Percentiles rank a stretch among this genome's conserved stretches.
Conservation (phyloP, 2,888 invertebrate species). For the Odontocolon sp. region DNA sequence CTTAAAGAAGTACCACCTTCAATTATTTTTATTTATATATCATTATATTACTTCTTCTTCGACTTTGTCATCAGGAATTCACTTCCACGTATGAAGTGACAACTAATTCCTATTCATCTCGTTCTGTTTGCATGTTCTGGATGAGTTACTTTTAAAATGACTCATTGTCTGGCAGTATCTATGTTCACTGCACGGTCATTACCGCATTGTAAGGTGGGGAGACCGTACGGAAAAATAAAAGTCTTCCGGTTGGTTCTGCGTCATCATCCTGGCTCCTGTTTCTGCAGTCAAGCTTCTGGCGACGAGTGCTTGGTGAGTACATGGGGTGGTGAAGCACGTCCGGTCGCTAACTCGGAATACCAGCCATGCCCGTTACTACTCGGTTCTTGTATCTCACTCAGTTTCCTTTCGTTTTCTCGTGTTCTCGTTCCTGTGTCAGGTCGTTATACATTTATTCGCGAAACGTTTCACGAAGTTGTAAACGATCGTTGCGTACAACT, state of each 20-base stretch:
- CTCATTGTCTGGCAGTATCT: conserved; percentile 25
- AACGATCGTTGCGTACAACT: conserved; percentile 30
- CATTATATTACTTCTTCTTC: no score
- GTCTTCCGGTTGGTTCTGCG: conserved; percentile 17
- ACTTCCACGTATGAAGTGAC: neutral
- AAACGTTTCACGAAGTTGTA: conserved; percentile 39
- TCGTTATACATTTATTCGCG: conserved; percentile 46
- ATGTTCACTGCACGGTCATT: conserved; percentile 35
- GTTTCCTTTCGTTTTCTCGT: conserved; percentile 1
- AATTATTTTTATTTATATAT: no score
- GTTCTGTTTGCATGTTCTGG: conserved; percentile 18
- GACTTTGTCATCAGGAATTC: no score
- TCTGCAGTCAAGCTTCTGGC: conserved; percentile 3
- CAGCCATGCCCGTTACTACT: conserved; percentile 43
- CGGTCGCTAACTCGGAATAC: conserved; percentile 56
- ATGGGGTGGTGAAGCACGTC: conserved; percentile 37
- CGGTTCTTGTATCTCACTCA: conserved; percentile 14
- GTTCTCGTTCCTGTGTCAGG: conserved; percentile 18
- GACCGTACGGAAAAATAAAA: conserved; percentile 39
- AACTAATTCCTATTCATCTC: neutral
- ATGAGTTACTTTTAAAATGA: conserved; percentile 25
- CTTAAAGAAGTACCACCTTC: no score
- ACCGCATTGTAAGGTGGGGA: conserved; percentile 20
- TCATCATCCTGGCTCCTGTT: neutral
- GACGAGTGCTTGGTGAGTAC: conserved; percentile 34